These are phyloP conservation scores for Xyliphius kryptos DNA, from an alignment of 2,113 vertebrate genomes.

Conservation along the genomic window DNA sequence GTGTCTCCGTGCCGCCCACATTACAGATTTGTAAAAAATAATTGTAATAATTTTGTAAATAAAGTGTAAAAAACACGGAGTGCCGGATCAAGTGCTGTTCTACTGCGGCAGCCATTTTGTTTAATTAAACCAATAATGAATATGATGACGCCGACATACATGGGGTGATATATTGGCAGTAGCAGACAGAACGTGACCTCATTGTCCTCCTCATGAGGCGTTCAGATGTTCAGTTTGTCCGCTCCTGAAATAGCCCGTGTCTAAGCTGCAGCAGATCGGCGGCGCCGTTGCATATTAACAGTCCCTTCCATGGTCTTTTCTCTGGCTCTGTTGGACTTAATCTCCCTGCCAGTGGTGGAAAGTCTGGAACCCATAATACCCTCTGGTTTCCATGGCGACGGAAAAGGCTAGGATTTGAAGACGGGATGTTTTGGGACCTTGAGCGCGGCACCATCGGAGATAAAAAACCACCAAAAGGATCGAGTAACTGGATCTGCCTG, in stretches of 20 bases:
- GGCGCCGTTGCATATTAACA: constrained; percentile 29
- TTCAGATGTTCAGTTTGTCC: background rate
- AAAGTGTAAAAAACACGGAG: too few relatives aligned
- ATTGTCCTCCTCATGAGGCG: too few relatives aligned
- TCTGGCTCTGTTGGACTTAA: constrained; percentile 30
- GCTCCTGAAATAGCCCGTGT: constrained; percentile 35
- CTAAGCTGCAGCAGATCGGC: constrained; percentile 5
- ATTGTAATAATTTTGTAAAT: too few relatives aligned
- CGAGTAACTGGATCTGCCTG: background rate
- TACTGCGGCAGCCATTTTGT: too few relatives aligned
- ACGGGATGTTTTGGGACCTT: constrained; percentile 29
- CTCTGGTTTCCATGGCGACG: constrained; percentile 27
- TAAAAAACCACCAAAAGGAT: background rate
- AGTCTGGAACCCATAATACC: background rate
- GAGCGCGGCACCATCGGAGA: background rate
- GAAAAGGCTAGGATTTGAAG: constrained; percentile 20
- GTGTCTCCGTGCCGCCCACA: too few relatives aligned
- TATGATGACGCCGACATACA: too few relatives aligned
- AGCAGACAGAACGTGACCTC: too few relatives aligned
- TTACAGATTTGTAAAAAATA: too few relatives aligned
- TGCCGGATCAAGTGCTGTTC: too few relatives aligned
- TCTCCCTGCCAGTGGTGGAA: constrained; percentile 16
- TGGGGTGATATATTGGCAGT: too few relatives aligned
- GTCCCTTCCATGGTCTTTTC: background rate
- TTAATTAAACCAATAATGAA: too few relatives aligned